Conservation (phyloP, 2,113 vertebrate genomes). For the Mungos mungo region DNA sequence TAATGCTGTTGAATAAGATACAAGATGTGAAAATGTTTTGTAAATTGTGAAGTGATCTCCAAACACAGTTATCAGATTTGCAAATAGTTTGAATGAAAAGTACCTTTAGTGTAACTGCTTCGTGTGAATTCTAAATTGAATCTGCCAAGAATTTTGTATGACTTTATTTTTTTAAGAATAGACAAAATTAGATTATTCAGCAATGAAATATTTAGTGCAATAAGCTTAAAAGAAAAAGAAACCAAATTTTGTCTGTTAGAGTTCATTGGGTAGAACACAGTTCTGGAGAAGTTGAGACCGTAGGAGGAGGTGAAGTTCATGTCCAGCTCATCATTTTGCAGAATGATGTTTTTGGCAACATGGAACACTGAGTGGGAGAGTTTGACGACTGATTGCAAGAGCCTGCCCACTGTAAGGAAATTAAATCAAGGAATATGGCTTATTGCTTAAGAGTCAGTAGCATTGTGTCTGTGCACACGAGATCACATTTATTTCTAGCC, state of each 20-base stretch:
- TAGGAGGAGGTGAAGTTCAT: neutral
- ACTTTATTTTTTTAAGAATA: slow-evolving; percentile 40
- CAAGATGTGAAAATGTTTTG: slow-evolving; percentile 49
- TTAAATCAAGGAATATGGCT: neutral
- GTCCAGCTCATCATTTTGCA: neutral
- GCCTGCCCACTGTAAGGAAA: neutral
- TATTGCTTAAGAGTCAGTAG: neutral
- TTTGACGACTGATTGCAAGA: neutral
- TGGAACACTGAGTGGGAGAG: neutral
- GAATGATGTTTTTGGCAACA: neutral
- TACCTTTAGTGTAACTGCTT: slow-evolving; percentile 5
- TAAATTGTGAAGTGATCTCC: slow-evolving; percentile 52
- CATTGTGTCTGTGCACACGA: neutral
- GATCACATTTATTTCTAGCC: neutral
- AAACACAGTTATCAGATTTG: slow-evolving; percentile 52
- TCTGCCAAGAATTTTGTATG: slow-evolving; percentile 44
- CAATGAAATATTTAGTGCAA: slow-evolving; percentile 25
- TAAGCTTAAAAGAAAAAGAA: slow-evolving; percentile 47
- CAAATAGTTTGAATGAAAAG: slow-evolving; percentile 30
- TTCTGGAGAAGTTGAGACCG: neutral
- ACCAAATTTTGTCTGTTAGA: neutral
- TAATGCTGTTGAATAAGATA: neutral
- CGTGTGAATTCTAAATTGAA: slow-evolving; percentile 14
- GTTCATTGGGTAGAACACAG: neutral
- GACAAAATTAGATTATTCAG: slow-evolving; percentile 30